phyloP scores from a whole-genome alignment of 2,113 vertebrate species.

The Calonectris borealis region DNA sequence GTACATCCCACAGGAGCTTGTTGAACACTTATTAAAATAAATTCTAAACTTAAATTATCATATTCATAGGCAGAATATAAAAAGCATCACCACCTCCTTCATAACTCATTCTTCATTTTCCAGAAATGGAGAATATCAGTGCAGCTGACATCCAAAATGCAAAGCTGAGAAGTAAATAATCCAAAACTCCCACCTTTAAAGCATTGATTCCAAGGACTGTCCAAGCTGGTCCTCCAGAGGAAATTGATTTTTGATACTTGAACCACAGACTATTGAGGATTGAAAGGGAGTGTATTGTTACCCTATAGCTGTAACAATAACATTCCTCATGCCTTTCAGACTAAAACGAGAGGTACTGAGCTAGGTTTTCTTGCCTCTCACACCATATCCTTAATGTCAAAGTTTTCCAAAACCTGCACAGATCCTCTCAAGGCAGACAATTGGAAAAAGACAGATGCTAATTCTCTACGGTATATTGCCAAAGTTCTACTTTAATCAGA shows the following conservation, averaged over 20 bases:
- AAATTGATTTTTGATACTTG: constrained; percentile 27
- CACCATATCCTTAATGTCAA: not conserved
- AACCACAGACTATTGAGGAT: not conserved
- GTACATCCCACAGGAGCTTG: not conserved
- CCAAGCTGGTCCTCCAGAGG: not conserved
- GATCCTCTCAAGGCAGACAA: not conserved
- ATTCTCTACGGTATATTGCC: not conserved
- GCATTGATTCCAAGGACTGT: not conserved
- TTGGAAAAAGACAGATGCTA: not conserved
- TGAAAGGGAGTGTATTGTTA: not conserved
- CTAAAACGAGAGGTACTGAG: not conserved
- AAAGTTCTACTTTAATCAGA: not conserved
- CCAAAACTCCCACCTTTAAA: not conserved
- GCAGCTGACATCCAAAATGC: not conserved
- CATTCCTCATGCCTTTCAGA: not conserved
- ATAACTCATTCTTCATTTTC: not conserved
- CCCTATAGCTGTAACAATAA: not conserved
- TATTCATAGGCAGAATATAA: not conserved
- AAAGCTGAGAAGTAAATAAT: not conserved
- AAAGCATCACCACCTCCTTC: not conserved
- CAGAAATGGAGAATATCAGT: not conserved
- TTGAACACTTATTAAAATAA: not conserved
- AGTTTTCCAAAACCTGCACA: not conserved
- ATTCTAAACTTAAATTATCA: not conserved
- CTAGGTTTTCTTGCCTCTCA: not conserved